phyloP scores from a whole-genome alignment of 2,113 vertebrate species.

The Garra rufa region DNA sequence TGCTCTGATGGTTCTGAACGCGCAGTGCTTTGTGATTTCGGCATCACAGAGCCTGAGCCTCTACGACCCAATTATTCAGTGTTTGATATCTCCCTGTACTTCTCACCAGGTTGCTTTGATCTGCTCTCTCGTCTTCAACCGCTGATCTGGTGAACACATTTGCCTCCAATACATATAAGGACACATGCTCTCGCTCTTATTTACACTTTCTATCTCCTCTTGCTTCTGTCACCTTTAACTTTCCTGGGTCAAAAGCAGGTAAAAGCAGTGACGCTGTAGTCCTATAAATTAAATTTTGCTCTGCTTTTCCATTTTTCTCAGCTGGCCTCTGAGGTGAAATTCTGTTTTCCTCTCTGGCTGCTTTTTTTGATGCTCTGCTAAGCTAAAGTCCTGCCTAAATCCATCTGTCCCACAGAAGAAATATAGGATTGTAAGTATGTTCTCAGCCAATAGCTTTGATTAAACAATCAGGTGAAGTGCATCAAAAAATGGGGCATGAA shows the following conservation, averaged over 20 bases:
- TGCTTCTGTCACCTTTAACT: background rate
- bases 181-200: constrained; percentile 55
- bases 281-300: background rate
- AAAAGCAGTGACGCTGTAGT: background rate
- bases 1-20: constrained; percentile 51
- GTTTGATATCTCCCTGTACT: constrained; percentile 53
- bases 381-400: background rate
- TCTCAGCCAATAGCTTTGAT: constrained; percentile 14
- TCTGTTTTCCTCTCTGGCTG: constrained; percentile 11
- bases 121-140: constrained; percentile 25
- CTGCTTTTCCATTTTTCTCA: background rate
- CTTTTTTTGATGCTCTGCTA: background rate
- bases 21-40: constrained; percentile 44
- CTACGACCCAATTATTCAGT: constrained; percentile 56
- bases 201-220: constrained; percentile 54
- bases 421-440: background rate
- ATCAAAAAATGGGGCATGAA: background rate
- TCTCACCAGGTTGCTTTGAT: constrained; percentile 53
- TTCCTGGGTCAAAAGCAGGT: constrained; percentile 14
- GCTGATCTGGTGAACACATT: constrained; percentile 2
- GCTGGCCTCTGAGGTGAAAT: background rate
- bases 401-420: constrained; percentile 21
- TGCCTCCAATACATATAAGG: background rate
- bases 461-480: background rate
- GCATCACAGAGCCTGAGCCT: constrained; percentile 52